Conservation (phyloP, 2,797 vertebrate genomes). For the Sebastes diploproa region DNA sequence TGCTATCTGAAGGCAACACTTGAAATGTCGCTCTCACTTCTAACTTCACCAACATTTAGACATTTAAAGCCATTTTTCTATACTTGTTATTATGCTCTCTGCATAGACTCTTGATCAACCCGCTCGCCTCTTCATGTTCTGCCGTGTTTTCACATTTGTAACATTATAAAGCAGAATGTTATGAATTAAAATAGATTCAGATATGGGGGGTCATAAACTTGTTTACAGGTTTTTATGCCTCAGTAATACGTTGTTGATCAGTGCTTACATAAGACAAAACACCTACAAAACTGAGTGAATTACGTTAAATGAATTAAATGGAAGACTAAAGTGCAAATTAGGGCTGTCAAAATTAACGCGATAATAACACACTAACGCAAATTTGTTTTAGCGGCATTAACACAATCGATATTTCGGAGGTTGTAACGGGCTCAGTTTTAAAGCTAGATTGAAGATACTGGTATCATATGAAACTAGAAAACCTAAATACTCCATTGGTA, state of each 20-base stretch:
- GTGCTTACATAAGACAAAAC: neutral
- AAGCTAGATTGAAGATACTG: no score
- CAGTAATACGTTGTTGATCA: neutral
- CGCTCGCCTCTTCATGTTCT: neutral
- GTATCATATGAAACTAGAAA: no score
- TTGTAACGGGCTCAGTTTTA: no score
- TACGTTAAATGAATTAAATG: neutral
- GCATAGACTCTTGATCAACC: neutral
- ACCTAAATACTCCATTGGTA: no score
- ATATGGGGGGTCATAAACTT: neutral
- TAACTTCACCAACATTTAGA: neutral
- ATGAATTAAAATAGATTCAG: neutral
- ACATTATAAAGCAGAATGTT: neutral
- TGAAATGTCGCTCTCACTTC: neutral
- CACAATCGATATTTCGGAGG: no score
- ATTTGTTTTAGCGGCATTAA: no score
- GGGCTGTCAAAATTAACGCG: no score
- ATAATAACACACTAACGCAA: no score
- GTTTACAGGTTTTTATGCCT: neutral
- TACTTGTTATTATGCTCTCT: neutral
- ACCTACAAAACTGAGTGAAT: neutral
- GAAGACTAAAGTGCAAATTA: no score
- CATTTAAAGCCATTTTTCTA: neutral
- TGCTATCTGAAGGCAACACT: slow-evolving; percentile 7
- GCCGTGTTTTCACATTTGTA: neutral